phyloP scores from a whole-genome alignment of 1,140 invertebrate genomes.

The Acyrthosiphon pisum region DNA sequence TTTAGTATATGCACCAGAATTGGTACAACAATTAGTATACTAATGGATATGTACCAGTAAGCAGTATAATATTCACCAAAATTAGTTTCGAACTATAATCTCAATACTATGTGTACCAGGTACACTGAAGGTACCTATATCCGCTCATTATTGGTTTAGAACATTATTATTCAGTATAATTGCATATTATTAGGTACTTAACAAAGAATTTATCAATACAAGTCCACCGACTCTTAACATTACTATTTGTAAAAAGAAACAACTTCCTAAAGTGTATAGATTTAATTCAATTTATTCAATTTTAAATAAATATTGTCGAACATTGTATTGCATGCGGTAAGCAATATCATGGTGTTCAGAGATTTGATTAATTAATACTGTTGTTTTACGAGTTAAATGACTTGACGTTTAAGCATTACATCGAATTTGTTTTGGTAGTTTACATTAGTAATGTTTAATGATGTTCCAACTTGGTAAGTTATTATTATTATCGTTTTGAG shows the following conservation, averaged over 20 bases:
- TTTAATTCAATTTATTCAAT: background rate
- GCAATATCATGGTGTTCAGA: background rate
- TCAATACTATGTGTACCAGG: too few relatives aligned
- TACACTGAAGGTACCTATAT: too few relatives aligned
- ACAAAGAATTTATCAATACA: background rate
- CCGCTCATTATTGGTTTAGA: background rate
- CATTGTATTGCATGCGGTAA: background rate
- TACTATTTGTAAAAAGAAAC: background rate
- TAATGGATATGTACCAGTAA: too few relatives aligned
- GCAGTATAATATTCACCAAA: too few relatives aligned
- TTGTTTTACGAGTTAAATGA: background rate
- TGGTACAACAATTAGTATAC: too few relatives aligned
- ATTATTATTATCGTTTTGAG: constrained; percentile 39
- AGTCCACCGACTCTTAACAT: background rate
- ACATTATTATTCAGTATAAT: background rate
- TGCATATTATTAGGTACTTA: background rate
- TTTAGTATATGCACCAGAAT: too few relatives aligned
- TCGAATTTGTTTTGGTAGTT: constrained; percentile 38
- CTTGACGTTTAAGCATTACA: constrained; percentile 26
- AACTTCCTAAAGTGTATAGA: background rate
- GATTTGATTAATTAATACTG: constrained; percentile 18
- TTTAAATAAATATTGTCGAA: background rate
- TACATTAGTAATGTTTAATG: constrained; percentile 28
- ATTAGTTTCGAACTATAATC: too few relatives aligned
- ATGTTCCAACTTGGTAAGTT: constrained; percentile 8